Percentiles rank a stretch among this genome's conserved stretches.
Evolutionary conservation across 2,113 vertebrate species (phyloP).

Genomic region (Lophotis ruficrista): DNA sequence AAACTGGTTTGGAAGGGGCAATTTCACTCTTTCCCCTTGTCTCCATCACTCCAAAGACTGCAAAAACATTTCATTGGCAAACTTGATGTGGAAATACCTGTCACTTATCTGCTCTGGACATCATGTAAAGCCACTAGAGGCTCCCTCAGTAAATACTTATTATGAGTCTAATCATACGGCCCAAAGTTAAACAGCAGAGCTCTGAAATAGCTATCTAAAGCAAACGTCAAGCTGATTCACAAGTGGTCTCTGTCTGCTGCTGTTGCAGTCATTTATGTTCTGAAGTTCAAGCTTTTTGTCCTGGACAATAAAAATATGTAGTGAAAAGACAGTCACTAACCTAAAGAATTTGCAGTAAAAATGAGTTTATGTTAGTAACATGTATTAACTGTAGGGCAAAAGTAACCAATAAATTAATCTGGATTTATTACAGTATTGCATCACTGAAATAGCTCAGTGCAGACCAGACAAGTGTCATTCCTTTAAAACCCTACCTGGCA

Average conservation of each 20-base stretch:
- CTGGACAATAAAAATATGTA: not conserved
- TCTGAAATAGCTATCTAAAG: not conserved
- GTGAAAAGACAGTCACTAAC: not conserved
- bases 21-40: not conserved
- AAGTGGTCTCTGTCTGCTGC: not conserved
- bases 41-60: not conserved
- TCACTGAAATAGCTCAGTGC: not conserved
- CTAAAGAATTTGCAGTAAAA: not conserved
- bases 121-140: not conserved
- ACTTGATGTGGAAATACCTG: not conserved
- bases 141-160: not conserved
- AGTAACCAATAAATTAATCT: not conserved
- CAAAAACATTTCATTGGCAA: not conserved
- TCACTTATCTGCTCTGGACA: not conserved
- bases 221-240: conserved; percentile 14
- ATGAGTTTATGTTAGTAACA: not conserved
- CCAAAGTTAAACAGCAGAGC: not conserved
- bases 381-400: not conserved
- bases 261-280: not conserved
- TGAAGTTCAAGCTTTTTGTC: not conserved
- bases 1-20: not conserved
- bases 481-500: not conserved
- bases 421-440: not conserved
- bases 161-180: not conserved
- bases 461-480: not conserved